Evolutionary conservation across 1,140 invertebrate genomes (phyloP), one percentile per base, ranked within the genome.

Genomic region (Cotesia glomerata): DNA sequence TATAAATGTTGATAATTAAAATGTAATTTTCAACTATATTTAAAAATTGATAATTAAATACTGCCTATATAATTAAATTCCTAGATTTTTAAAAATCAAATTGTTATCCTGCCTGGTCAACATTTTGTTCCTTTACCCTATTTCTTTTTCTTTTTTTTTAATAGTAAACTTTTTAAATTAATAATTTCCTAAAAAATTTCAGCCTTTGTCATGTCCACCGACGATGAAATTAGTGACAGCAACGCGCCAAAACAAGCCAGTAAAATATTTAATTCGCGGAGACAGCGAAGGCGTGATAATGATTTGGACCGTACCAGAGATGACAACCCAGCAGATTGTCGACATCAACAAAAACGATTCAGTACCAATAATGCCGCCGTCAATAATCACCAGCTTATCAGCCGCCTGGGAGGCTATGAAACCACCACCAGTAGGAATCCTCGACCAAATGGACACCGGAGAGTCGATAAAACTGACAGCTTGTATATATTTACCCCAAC

Each of bases 401-500:
- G 89, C 93, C 78, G 93, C 95, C 0, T 98, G 97, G 97, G 91
- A 91, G 14, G 90, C 91, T 18, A 94, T 97, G 90, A 92, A 93
- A 77, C 94, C 95, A 4, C 90, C 92, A 61, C 95, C 96, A 0
- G 93, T 96, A 59, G 96, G 96, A 26, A 95, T 98, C 76, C 85
- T 98, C 56, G 96, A 98, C 88, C 95, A 96, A 78, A 85, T 98
- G 78, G 94, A 95, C 75, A 88, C 89, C 62, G 90, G 90, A 0
- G 91, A 91, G 3, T 89, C 90, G 73, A 91, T 95, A 7, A 95
- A 95, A 79, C 88, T 98, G 52, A 97, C 95, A 0, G 93, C 96
- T 8, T 97, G 95, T 69, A 95, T 99, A 72, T 99, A 97, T 85
- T 88, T 99, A 26, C 92, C 97, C 5, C 92, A 94, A 36, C 96